Evolutionary conservation across 2,113 vertebrate species (phyloP), one percentile per base, ranked within the genome.

Genomic region (Xiphophorus couchianus): DNA sequence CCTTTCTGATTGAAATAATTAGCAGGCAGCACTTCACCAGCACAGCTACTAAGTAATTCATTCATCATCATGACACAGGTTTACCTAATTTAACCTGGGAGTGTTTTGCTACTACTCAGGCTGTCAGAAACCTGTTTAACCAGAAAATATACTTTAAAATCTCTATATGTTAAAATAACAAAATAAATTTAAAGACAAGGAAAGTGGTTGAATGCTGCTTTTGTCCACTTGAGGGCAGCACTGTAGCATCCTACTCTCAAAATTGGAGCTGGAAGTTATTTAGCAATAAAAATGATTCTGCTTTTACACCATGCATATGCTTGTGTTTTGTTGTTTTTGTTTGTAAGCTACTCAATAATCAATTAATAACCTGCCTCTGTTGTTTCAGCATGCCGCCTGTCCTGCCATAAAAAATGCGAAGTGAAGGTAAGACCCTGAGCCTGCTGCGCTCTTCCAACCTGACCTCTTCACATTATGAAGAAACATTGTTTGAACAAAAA

Each of bases 351-450:
- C 22, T n/a, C 51, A 58, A 58, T 9, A 2, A n/a, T 58, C 8
- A 58, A 25, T 10, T 2, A 27, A 27, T 42, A 17, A 39, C 33
- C 25, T 15, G 2, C 25, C 10, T 37, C 5, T 42, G 37, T 75
- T 30, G 0, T 37, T 22, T 35, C 94, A 96, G 96, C 93, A 51
- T 96, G 96, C 90, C 93, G 91, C 61, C 86, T 96, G 84, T 95
- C 94, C 85, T 95, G 94, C 90, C 96, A 96, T 93, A 95, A 91
- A 91, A 96, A 96, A 93, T 96, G 96, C 93, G 96, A 96, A 93
- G 94, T 92, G 64, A 96, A 96, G 96, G 96, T 96, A 96, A 96
- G 95, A 84, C 4, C 12, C 10, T 3, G 0, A 31, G 4, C 22
- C 27, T 73, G n/a, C 66, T 70, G 60, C 27, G 17, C 29, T 1